Percentiles rank a stretch among this genome's conserved stretches.
These are phyloP conservation scores for Varecia variegata DNA, from an alignment of 2,797 vertebrate species.

Conservation along the genomic window DNA sequence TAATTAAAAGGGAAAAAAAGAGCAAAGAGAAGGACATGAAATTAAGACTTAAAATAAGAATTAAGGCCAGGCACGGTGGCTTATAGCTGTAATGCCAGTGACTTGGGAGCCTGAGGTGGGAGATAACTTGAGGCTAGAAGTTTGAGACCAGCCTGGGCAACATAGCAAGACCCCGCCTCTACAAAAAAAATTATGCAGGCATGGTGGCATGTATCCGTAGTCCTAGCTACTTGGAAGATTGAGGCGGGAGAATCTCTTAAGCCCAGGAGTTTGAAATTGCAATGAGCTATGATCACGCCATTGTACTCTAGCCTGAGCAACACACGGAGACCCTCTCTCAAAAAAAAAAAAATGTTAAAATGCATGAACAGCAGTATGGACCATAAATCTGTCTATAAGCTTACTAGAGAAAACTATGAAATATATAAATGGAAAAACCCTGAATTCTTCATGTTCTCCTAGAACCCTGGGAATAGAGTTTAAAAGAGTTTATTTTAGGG, in stretches of 20 bases:
- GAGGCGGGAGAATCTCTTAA: neutral
- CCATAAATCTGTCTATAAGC: neutral
- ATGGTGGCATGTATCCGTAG: no score
- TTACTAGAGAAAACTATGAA: neutral
- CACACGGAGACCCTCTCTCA: neutral
- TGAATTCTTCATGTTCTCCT: slow-evolving; percentile 10
- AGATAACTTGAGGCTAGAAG: neutral
- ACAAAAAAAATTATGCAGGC: no score
- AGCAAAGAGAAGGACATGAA: neutral
- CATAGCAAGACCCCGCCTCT: no score
- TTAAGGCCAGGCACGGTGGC: no score
- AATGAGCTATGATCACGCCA: neutral
- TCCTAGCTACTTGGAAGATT: neutral
- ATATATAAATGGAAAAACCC: neutral
- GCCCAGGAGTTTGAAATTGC: neutral
- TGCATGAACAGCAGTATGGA: neutral
- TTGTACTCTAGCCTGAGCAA: neutral
- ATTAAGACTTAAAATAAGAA: slow-evolving; percentile 1
- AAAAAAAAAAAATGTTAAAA: neutral
- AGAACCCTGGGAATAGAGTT: neutral
- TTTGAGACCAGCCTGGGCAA: neutral
- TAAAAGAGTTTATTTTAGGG: slow-evolving; percentile 30
- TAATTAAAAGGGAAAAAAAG: slow-evolving; percentile 1
- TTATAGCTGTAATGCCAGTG: neutral
- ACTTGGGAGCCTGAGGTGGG: neutral